These are phyloP conservation scores for Toxotes lorentzi DNA, from an alignment of 2,797 vertebrate species.

Conservation along the genomic window DNA sequence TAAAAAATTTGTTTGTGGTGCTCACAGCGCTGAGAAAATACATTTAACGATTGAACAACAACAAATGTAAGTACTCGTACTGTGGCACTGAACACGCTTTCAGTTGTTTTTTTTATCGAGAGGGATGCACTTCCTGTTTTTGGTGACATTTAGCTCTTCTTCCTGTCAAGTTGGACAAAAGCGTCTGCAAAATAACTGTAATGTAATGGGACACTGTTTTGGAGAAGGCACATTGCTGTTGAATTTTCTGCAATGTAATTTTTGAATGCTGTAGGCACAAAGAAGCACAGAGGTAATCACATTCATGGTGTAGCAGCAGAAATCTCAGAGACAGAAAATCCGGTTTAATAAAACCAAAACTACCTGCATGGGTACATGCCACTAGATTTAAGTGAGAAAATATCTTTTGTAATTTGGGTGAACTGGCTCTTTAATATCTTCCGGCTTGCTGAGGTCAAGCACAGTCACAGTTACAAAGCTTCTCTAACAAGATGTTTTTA, in stretches of 20 bases:
- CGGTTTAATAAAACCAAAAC: constrained; percentile 12
- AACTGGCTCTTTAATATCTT: constrained; percentile 4
- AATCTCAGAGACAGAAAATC: neutral
- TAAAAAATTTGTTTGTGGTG: no score
- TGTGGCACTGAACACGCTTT: neutral
- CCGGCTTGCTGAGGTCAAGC: constrained; percentile 1
- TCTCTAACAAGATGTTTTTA: constrained; percentile 21
- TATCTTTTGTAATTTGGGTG: constrained; percentile 11
- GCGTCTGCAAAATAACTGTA: neutral
- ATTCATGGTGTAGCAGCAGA: neutral
- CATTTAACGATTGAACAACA: neutral
- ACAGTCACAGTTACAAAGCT: constrained; percentile 3
- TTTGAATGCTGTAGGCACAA: constrained; percentile 3
- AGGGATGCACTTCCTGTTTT: neutral
- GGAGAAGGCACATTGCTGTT: neutral
- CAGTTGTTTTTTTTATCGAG: neutral
- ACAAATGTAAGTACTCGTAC: neutral
- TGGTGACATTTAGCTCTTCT: neutral
- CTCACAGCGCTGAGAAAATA: no score
- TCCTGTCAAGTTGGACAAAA: constrained; percentile 17
- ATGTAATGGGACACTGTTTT: constrained; percentile 3
- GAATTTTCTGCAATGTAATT: neutral
- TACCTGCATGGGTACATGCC: neutral
- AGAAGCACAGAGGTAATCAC: constrained; percentile 2
- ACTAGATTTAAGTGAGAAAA: neutral